A percentile compares a stretch with the other conserved stretches of the same genome.
Conservation (phyloP, 1,140 invertebrate species). For the Dendrolimus punctatus region DNA sequence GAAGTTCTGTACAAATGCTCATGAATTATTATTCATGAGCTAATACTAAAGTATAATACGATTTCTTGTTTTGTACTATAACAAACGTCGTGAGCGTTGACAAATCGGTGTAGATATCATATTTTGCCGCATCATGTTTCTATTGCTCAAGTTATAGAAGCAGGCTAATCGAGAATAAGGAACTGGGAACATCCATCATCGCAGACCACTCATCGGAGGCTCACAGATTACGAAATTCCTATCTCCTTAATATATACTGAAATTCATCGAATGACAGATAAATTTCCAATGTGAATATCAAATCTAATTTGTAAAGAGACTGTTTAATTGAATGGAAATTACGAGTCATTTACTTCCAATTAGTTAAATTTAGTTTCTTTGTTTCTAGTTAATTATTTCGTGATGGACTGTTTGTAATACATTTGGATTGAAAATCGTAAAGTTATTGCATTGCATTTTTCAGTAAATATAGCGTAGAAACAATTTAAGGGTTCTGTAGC, state of each 20-base stretch:
- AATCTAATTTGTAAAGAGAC: background rate
- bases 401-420: too few species aligned
- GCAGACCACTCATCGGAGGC: conserved; percentile 30
- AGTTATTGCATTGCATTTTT: too few species aligned
- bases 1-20: too few species aligned
- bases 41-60: too few species aligned
- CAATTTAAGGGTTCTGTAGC: too few species aligned
- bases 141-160: conserved; percentile 33
- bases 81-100: too few species aligned
- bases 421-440: too few species aligned
- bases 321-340: conserved; percentile 1
- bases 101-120: background rate
- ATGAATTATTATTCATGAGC: too few species aligned
- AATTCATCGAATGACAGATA: conserved; percentile 12
- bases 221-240: conserved; percentile 14
- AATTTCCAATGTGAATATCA: conserved; percentile 5
- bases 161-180: conserved; percentile 26
- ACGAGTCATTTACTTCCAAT: background rate
- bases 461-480: too few species aligned
- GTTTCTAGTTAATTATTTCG: too few species aligned
- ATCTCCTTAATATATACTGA: conserved; percentile 11
- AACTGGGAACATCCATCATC: conserved; percentile 35
- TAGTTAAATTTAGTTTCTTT: too few species aligned
- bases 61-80: too few species aligned
- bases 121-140: conserved; percentile 36